Base-by-base conservation (phyloP, 2,888 invertebrate genomes). In the Luperina testacea region DNA sequence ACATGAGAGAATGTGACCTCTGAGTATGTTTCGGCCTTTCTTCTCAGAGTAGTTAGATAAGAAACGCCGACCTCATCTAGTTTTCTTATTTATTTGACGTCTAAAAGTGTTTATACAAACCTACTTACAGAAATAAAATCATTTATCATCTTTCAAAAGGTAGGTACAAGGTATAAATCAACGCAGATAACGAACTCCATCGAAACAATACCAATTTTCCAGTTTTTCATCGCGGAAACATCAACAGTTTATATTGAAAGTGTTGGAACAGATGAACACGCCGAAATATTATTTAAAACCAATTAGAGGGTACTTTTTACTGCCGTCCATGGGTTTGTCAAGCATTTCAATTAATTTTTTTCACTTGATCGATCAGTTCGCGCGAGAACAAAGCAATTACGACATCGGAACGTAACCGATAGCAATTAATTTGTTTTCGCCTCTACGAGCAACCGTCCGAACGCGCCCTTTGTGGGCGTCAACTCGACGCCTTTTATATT, bases 381-480 rank as follows among this genome's bases (percentile, higher is more conserved):
- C 92, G 92, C 91, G 93, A 92, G 94, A 95, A 96, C 95, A 96
- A 95, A 95, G 95, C 95, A 96, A 96, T 96, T 96, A 96, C 95
- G 94, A 94, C 92, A 94, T 92, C 93, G 94, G 92, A 93, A 93
- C 94, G 94, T 94, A 95, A 95, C 95, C 95, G 93, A 96, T 95
- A 94, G 95, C 96, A 96, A 96, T 96, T 96, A 96, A 96, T 96
- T 96, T 95, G 95, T 95, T 95, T 96, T 94, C 94, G 94, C 95
- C 90, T 93, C 94, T 89, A 84, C 93, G 95, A 92, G 84, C 94
- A 93, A 88, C 90, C 94, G 92, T 92, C 93, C 94, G 93, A 92
- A 91, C 92, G 92, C 90, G 91, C 92, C 94, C 94, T 94, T 95
- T 95, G 93, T 93, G 92, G 90, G 91, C 93, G 92, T 93, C 94